A percentile compares a stretch with the other conserved stretches of the same genome.
Evolutionary conservation across 1,140 invertebrate species (phyloP).

Genomic region (Periplaneta americana): DNA sequence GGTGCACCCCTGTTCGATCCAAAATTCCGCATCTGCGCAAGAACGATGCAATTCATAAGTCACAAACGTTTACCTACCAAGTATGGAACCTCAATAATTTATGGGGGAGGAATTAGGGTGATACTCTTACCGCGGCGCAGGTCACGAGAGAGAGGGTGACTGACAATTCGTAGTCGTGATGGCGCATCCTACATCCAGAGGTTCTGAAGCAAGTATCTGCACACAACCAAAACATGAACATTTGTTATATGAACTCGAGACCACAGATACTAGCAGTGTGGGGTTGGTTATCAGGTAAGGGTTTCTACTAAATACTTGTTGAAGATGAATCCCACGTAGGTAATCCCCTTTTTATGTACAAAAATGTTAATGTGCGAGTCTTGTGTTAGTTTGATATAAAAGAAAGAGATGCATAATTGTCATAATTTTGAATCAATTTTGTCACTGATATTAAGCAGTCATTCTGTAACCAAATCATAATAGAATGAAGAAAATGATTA

Average conservation of each 20-base stretch:
- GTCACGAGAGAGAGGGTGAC: background rate
- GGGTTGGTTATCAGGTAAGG: slow-evolving; percentile 56
- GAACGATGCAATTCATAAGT: background rate
- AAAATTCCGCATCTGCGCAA: slow-evolving; percentile 12
- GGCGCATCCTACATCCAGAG: background rate
- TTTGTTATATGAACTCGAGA: slow-evolving; percentile 57
- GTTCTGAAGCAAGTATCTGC: slow-evolving; percentile 5
- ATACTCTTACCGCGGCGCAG: background rate
- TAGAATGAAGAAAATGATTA: too few relatives aligned
- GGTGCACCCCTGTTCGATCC: slow-evolving; percentile 25
- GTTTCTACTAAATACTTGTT: background rate
- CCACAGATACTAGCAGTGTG: slow-evolving; percentile 54
- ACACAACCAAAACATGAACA: slow-evolving; percentile 44
- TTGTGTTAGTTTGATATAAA: too few relatives aligned
- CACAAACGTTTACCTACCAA: background rate
- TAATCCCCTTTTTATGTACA: background rate
- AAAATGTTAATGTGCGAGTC: too few relatives aligned
- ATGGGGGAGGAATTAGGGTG: background rate
- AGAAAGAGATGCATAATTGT: too few relatives aligned
- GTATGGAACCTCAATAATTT: too few relatives aligned
- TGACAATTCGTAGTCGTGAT: background rate
- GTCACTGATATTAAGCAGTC: too few relatives aligned
- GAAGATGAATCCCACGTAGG: background rate
- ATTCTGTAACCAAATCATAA: too few relatives aligned
- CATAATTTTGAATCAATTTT: too few relatives aligned